Percentiles rank a stretch among this genome's conserved stretches.
Conservation (phyloP, 2,113 vertebrate species). For the Grallaria varia region DNA sequence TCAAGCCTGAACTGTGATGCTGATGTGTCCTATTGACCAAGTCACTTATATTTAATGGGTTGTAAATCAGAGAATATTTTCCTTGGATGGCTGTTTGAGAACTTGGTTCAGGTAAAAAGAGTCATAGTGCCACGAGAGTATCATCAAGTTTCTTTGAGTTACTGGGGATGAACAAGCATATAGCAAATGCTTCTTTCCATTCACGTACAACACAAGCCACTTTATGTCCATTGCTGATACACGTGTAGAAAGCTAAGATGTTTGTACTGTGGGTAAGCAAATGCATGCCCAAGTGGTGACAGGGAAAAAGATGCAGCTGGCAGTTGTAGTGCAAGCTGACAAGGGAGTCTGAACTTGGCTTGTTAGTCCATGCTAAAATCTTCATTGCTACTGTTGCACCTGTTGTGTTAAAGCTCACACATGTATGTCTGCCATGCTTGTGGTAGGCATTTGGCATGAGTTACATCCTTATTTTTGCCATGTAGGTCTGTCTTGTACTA, state of each 20-base stretch:
- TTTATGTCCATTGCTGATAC: fast-evolving
- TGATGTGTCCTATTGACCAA: neutral
- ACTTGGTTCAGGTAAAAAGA: neutral
- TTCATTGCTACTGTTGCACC: neutral
- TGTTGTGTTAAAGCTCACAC: neutral
- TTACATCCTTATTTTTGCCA: neutral
- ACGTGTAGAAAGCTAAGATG: fast-evolving
- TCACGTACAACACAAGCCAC: neutral
- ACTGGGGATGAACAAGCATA: neutral
- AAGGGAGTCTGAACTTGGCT: neutral
- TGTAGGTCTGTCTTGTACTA: neutral
- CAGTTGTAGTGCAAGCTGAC: neutral
- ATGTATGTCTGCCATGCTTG: fast-evolving
- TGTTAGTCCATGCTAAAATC: neutral
- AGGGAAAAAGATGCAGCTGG: neutral
- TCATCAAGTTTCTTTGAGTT: neutral
- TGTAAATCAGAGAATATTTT: neutral
- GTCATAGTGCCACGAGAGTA: neutral
- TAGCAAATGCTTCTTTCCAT: neutral
- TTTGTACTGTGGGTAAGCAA: neutral
- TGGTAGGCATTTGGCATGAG: neutral
- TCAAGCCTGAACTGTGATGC: neutral
- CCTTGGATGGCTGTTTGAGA: neutral
- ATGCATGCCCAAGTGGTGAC: fast-evolving
- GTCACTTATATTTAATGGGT: neutral